These are phyloP conservation scores for Saccopteryx bilineata DNA, from an alignment of 2,113 vertebrate genomes.

Conservation along the genomic window DNA sequence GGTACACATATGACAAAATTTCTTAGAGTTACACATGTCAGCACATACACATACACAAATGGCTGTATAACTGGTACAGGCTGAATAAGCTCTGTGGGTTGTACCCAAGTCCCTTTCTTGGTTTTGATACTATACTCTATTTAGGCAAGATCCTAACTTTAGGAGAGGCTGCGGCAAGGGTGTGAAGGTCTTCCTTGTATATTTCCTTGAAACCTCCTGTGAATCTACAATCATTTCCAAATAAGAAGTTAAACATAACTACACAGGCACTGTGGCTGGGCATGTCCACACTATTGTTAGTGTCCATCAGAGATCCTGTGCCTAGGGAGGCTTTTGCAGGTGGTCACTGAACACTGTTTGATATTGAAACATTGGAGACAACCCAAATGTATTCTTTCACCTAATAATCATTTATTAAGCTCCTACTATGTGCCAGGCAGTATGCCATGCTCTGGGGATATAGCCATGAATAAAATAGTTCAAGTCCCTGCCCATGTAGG, in stretches of 20 bases:
- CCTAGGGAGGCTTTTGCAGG: background rate
- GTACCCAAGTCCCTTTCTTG: background rate
- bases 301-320: background rate
- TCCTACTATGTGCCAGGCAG: background rate
- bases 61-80: fast-evolving
- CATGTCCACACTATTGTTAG: background rate
- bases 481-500: background rate
- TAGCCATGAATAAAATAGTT: background rate
- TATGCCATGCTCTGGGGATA: background rate
- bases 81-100: background rate
- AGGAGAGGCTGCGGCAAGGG: background rate
- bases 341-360: background rate
- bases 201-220: background rate
- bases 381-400: background rate
- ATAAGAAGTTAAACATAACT: slow-evolving; percentile 23
- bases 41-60: background rate
- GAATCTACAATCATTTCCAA: slow-evolving; percentile 1
- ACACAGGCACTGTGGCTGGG: background rate
- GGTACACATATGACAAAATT: background rate
- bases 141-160: background rate
- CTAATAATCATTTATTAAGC: background rate
- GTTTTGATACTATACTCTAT: background rate
- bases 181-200: background rate
- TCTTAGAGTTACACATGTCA: background rate
- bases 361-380: background rate